A percentile compares a stretch with the other conserved stretches of the same genome.
Conservation (phyloP, 2,888 invertebrate species). For the Macrophya alboannulata region DNA sequence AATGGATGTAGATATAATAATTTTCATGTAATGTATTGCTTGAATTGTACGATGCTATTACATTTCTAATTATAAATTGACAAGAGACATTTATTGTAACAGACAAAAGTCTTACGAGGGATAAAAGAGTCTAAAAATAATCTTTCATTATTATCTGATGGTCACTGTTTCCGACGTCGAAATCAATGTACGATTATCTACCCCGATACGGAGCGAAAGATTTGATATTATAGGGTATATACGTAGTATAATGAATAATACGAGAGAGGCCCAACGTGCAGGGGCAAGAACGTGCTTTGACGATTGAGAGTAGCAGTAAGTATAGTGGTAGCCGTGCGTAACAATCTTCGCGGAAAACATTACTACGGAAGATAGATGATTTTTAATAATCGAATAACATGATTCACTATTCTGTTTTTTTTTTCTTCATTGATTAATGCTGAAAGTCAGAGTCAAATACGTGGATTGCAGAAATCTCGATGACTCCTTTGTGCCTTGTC, state of each 20-base stretch:
- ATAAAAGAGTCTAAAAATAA: constrained; percentile 7
- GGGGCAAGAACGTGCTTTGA: constrained; percentile 21
- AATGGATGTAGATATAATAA: no score
- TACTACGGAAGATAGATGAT: background rate
- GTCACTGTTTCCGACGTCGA: constrained; percentile 9
- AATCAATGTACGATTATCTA: constrained; percentile 7
- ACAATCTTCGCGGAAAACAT: background rate
- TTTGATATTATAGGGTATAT: background rate
- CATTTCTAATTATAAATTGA: background rate
- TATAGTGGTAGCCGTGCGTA: background rate
- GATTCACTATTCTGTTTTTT: background rate
- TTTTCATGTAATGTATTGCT: background rate
- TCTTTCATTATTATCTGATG: background rate
- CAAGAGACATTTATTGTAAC: no score
- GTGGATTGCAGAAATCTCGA: background rate
- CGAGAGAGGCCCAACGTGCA: constrained; percentile 11
- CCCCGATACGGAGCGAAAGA: background rate
- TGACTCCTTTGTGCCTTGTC: constrained; percentile 34
- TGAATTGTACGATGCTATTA: no score
- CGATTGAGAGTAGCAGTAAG: background rate
- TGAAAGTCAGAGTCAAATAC: background rate
- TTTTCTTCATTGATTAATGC: background rate
- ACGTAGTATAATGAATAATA: background rate
- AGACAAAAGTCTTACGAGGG: no score
- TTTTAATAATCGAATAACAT: background rate